Evolutionary conservation across 2,888 invertebrate species (phyloP).

Genomic region (Latheticus oryzae): DNA sequence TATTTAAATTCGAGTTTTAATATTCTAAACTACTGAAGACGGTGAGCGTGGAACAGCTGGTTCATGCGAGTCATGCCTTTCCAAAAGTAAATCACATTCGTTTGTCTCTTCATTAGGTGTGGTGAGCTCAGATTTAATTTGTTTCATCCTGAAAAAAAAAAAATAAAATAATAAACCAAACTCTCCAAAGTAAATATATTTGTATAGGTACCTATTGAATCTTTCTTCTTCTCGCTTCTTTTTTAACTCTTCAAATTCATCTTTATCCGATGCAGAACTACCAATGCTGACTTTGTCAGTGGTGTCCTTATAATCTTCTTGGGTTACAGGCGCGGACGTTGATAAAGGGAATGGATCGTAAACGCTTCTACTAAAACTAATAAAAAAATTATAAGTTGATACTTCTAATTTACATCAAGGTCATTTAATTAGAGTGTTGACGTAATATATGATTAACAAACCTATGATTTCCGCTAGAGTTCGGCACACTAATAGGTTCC

Average conservation of each 20-base stretch:
- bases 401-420: slow-evolving; percentile 6
- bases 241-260: slow-evolving; percentile 75
- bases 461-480: slow-evolving; percentile 58
- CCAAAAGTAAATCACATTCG: slow-evolving; percentile 26
- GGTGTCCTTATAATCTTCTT: slow-evolving; percentile 47
- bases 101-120: slow-evolving; percentile 8
- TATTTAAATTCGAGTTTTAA: no score
- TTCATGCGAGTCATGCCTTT: not conserved
- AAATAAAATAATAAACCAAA: no score
- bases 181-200: no score
- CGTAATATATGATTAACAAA: no score
- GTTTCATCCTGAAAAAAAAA: not conserved
- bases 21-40: slow-evolving; percentile 18
- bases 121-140: no score
- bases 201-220: slow-evolving; percentile 60
- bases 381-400: slow-evolving; percentile 2
- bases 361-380: slow-evolving; percentile 40
- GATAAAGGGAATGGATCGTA: slow-evolving; percentile 53
- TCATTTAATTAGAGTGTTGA: slow-evolving; percentile 23
- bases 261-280: slow-evolving; percentile 61
- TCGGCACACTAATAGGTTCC: slow-evolving; percentile 67
- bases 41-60: slow-evolving; percentile 17
- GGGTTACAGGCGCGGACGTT: slow-evolving; percentile 50
- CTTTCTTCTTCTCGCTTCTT: slow-evolving; percentile 77
- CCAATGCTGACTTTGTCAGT: slow-evolving; percentile 63